Base-by-base conservation (phyloP, 2,888 invertebrate species). In the Ommatoiulus sabulosus region DNA sequence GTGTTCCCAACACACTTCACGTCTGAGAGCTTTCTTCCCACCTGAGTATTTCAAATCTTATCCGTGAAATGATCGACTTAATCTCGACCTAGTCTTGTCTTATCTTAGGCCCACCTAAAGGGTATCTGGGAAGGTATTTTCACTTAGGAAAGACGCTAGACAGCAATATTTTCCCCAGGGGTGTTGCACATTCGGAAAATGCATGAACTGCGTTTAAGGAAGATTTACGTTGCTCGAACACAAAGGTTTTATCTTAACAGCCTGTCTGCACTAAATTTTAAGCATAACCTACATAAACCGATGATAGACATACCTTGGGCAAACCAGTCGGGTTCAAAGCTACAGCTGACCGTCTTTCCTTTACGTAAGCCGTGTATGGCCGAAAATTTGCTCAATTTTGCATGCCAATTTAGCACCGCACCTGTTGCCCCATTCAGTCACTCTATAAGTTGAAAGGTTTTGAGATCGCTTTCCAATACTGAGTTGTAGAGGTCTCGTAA, bases 241-340 rank as follows among this genome's bases (percentile, higher is more conserved):
- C n/a, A n/a, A 63, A 63, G 5, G 63, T n/a, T 63, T 63, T 63
- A 63, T 63, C 63, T 63, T 63, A n/a, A 63, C 63, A 63, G 63
- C n/a, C n/a, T 63, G 17, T 63, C 63, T n/a, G 63, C 63, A 63
- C 63, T 63, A n/a, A 63, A 63, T 63, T 17, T 63, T 63, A n/a
- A 63, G n/a, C 63, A n/a, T 63, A 63, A 63, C 63, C 63, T 63
- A 63, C 12, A 63, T 63, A 63, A 10, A 17, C 63, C 1, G 17
- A 63, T 63, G 63, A n/a, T 2, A 63, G 63, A 63, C 63, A n/a
- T n/a, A 63, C 63, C 63, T 63, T 63, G n/a, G n/a, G 63, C 17
- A 63, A 63, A 63, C 63, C 63, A 63, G 63, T 63, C 63, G n/a
- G 63, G 63, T 63, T 17, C n/a, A 17, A n/a, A 6, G 5, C 63